A percentile compares a stretch with the other conserved stretches of the same genome.
Evolutionary conservation across 2,113 vertebrate genomes (phyloP).

Genomic region (Columbina picui): DNA sequence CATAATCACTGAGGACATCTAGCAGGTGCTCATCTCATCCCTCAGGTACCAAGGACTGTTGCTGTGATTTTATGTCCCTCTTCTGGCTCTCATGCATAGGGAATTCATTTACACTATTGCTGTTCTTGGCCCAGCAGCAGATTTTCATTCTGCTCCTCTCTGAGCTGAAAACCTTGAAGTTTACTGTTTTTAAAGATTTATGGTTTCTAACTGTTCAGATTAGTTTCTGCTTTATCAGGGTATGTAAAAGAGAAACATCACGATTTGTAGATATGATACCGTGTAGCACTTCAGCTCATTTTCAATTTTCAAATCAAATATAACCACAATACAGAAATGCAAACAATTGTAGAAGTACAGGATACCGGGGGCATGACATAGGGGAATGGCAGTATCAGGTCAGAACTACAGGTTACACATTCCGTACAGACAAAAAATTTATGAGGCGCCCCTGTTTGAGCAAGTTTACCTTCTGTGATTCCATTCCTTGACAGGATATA

Average conservation of each 20-base stretch:
- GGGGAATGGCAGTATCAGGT: neutral
- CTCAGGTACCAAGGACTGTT: neutral
- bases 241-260: neutral
- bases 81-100: neutral
- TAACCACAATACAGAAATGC: neutral
- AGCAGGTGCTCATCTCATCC: neutral
- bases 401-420: neutral
- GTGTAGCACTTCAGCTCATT: neutral
- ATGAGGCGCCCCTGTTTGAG: neutral
- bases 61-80: neutral
- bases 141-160: neutral
- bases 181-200: neutral
- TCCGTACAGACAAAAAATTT: neutral
- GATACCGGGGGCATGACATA: neutral
- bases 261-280: neutral
- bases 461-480: neutral
- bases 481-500: neutral
- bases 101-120: neutral
- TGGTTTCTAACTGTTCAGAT: neutral
- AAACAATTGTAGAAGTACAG: neutral
- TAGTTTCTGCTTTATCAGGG: neutral
- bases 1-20: neutral
- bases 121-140: neutral
- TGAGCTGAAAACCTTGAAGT: neutral
- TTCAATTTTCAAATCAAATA: neutral